These are phyloP conservation scores for Neocloeon triangulifer DNA, from an alignment of 1,140 invertebrate species.

Conservation along the genomic window DNA sequence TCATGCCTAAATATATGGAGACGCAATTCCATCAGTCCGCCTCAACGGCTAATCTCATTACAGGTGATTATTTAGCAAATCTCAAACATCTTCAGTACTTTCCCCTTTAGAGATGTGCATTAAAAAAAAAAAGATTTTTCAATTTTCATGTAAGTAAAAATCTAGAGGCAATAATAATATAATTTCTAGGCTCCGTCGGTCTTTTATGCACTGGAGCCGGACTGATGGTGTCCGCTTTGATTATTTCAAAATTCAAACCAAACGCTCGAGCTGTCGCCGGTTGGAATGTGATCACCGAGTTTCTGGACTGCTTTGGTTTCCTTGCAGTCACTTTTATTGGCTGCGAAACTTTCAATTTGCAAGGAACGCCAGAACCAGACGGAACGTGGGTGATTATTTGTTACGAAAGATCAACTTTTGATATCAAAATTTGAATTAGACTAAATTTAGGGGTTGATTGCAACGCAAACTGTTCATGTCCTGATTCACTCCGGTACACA, in stretches of 20 bases:
- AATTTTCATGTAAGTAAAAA: no score
- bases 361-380: no score
- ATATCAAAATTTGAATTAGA: no score
- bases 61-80: constrained; percentile 20
- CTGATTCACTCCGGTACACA: constrained; percentile 35
- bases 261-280: constrained; percentile 37
- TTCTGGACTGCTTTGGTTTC: constrained; percentile 34
- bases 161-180: constrained; percentile 1
- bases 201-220: constrained; percentile 47
- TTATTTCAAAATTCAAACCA: constrained; percentile 45
- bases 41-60: constrained; percentile 38
- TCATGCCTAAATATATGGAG: constrained; percentile 54
- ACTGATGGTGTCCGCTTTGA: constrained; percentile 36
- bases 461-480: constrained; percentile 34
- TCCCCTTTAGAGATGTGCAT: no score
- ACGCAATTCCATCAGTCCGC: constrained; percentile 49
- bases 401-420: no score
- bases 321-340: constrained; percentile 43
- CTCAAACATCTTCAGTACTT: no score
- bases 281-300: constrained; percentile 48
- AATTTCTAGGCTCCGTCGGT: constrained; percentile 31
- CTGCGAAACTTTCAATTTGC: no score
- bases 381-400: no score
- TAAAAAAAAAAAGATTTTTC: no score
- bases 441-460: no score